Percentiles rank a stretch among this genome's conserved stretches.
Evolutionary conservation across 1,140 invertebrate genomes (phyloP).

Genomic region (Druon quercuslanigerum): DNA sequence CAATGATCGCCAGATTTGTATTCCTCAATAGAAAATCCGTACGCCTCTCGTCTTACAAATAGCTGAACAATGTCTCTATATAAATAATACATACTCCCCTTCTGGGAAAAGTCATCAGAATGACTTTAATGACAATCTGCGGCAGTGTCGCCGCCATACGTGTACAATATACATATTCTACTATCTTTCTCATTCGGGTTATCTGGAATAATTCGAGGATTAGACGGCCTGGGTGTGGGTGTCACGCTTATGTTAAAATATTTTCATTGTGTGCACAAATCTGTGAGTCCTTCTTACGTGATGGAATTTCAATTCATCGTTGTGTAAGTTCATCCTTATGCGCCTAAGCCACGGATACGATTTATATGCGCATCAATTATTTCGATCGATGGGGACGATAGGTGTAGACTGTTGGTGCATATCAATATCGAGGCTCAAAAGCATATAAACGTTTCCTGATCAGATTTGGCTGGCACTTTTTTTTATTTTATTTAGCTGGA

Average conservation of each 20-base stretch:
- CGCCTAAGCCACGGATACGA: neutral
- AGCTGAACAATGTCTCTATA: neutral
- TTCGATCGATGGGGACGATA: neutral
- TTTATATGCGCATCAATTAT: slow-evolving; percentile 26
- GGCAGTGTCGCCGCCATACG: too few species aligned
- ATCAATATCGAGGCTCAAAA: neutral
- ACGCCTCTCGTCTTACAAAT: neutral
- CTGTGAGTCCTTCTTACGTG: slow-evolving; percentile 9
- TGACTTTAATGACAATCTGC: neutral
- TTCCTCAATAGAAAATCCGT: slow-evolving; percentile 19
- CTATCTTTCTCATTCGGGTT: neutral
- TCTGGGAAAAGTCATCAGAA: neutral
- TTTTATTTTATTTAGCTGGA: too few species aligned
- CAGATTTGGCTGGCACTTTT: neutral
- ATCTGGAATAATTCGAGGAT: slow-evolving; percentile 11
- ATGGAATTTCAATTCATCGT: slow-evolving; percentile 16
- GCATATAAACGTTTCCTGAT: neutral
- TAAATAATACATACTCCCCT: neutral
- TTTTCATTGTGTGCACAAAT: neutral
- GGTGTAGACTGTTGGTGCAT: too few species aligned
- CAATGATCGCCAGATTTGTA: slow-evolving; percentile 24
- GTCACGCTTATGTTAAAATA: slow-evolving; percentile 12
- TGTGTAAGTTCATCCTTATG: slow-evolving; percentile 19
- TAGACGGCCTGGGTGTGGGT: neutral
- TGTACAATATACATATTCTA: too few species aligned